Percentiles rank a stretch among this genome's conserved stretches.
phyloP scores from a whole-genome alignment of 2,888 invertebrate species.

The Acanthococcus lagerstroemiae region DNA sequence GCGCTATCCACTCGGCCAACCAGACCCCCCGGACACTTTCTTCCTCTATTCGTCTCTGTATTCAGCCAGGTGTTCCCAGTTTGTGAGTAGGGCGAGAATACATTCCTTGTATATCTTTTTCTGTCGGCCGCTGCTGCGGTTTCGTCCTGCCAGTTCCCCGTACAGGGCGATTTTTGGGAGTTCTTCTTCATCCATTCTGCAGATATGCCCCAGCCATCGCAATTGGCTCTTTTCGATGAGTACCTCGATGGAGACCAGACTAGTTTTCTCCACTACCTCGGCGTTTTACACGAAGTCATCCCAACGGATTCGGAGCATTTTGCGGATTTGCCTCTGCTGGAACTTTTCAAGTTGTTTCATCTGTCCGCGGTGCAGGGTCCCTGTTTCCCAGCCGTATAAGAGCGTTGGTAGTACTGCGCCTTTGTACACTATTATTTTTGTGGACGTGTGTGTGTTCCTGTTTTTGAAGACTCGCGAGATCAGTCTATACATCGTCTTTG shows the following conservation, averaged over 20 bases:
- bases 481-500: background rate
- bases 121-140: too few species aligned
- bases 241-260: background rate
- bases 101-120: too few species aligned
- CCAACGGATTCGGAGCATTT: background rate
- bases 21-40: too few species aligned
- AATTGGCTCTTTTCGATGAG: background rate
- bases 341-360: background rate
- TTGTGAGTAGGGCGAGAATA: too few species aligned
- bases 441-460: background rate
- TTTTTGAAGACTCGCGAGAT: background rate
- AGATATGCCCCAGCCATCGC: background rate
- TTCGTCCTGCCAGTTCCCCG: too few species aligned
- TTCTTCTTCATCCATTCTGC: background rate
- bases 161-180: too few species aligned
- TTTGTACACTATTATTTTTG: background rate
- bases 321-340: background rate
- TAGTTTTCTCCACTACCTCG: background rate
- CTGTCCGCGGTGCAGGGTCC: background rate
- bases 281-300: background rate
- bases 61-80: too few species aligned
- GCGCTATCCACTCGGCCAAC: too few species aligned
- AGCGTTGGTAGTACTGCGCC: background rate
- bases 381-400: background rate
- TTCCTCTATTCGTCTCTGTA: too few species aligned